Evolutionary conservation across 2,888 invertebrate genomes (phyloP).

Genomic region (Rhagonycha fulva): DNA sequence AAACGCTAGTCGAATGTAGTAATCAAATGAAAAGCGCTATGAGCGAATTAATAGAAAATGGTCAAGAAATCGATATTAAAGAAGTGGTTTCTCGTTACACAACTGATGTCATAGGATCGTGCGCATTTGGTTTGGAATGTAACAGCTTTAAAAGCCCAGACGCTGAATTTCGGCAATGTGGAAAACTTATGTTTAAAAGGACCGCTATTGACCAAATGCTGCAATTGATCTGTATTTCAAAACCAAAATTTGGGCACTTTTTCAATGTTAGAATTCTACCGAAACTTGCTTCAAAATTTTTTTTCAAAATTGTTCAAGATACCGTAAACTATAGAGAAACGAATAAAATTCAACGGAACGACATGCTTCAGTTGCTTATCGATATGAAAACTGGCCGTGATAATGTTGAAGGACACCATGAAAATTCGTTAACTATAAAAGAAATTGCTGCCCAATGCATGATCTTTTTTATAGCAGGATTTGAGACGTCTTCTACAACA

Average conservation of each 20-base stretch:
- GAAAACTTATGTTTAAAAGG: not conserved
- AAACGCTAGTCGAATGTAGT: conserved; percentile 56
- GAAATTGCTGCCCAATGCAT: not conserved
- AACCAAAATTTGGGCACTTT: not conserved
- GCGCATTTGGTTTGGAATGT: conserved; percentile 63
- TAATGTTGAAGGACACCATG: not conserved
- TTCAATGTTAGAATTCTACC: not conserved
- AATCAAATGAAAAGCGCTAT: not conserved
- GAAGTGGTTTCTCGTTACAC: conserved; percentile 60
- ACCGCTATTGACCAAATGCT: not conserved
- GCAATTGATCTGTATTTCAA: not conserved
- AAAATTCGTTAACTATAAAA: not conserved
- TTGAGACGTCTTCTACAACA: not conserved
- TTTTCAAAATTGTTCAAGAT: not conserved
- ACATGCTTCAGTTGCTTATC: not conserved
- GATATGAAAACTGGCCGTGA: not conserved
- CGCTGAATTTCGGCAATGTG: not conserved
- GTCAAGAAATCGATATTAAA: conserved; percentile 38
- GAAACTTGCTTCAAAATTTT: not conserved
- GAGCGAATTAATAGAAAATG: not conserved
- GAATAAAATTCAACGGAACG: not conserved
- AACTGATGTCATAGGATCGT: conserved; percentile 62
- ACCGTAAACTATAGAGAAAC: not conserved
- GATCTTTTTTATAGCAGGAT: not conserved
- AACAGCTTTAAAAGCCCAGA: conserved; percentile 54